Conservation (phyloP, 1,140 invertebrate genomes). For the Gyrodactylus bullatarudis region DNA sequence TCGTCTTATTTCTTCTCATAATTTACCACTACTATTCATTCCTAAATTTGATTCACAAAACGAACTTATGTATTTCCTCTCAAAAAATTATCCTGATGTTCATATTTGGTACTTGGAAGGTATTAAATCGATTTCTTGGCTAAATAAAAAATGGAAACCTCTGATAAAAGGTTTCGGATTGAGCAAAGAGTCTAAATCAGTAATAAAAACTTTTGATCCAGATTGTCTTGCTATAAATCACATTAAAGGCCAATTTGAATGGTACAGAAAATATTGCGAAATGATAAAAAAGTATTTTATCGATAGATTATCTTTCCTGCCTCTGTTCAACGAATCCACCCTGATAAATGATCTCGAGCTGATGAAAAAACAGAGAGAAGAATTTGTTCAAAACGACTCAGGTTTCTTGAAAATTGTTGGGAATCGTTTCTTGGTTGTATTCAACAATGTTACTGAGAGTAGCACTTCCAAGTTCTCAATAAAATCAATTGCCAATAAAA, state of each 20-base stretch:
- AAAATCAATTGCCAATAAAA: background rate
- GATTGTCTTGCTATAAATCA: background rate
- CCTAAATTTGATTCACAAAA: background rate
- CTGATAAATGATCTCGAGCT: background rate
- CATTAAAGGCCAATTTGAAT: background rate
- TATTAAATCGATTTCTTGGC: background rate
- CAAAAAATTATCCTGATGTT: background rate
- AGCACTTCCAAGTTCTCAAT: background rate
- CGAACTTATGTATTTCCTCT: background rate
- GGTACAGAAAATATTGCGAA: background rate
- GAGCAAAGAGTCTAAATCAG: background rate
- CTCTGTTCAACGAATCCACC: background rate
- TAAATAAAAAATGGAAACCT: background rate
- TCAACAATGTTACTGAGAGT: background rate
- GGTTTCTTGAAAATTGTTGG: background rate
- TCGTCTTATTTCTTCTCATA: background rate
- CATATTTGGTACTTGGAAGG: background rate
- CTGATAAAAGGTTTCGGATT: background rate
- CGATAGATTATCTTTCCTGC: background rate
- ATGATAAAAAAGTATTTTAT: background rate
- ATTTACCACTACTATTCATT: background rate
- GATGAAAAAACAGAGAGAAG: background rate
- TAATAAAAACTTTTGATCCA: background rate
- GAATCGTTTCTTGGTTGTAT: background rate
- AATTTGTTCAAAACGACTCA: background rate